phyloP scores from a whole-genome alignment of 2,113 vertebrate species.

The Nicator chloris region DNA sequence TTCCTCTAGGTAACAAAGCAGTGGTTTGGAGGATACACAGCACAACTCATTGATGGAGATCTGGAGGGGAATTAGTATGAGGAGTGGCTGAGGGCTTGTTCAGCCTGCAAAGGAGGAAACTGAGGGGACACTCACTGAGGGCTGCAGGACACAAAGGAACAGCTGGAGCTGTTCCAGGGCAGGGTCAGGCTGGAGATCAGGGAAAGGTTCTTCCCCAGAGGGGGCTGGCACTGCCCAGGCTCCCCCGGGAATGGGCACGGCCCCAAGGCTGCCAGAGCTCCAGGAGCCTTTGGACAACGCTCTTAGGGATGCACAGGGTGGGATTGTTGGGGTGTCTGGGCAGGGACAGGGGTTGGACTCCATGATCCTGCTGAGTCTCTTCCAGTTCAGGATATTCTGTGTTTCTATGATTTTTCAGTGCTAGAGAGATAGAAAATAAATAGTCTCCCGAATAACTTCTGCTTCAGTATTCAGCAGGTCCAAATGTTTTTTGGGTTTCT shows the following conservation, averaged over 20 bases:
- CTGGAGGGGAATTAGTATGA: not conserved
- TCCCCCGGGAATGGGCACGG: not conserved
- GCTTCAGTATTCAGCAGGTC: not conserved
- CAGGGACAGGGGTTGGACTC: accelerated
- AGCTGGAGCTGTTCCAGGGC: not conserved
- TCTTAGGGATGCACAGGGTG: not conserved
- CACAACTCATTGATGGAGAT: not conserved
- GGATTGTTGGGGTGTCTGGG: not conserved
- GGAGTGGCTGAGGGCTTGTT: not conserved
- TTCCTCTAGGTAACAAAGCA: not conserved
- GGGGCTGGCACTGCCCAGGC: not conserved
- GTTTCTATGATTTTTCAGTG: not conserved
- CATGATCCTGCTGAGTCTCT: accelerated
- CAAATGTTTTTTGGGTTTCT: not conserved
- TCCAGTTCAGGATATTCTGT: not conserved
- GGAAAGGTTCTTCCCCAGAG: not conserved
- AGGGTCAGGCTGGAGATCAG: not conserved
- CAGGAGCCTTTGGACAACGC: accelerated
- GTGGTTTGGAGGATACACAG: not conserved
- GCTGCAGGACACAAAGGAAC: not conserved
- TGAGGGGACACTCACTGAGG: not conserved
- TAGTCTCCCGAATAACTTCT: not conserved
- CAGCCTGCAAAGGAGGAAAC: not conserved
- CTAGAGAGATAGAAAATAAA: not conserved
- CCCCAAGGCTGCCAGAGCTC: not conserved